phyloP scores from a whole-genome alignment of 2,888 invertebrate species.

The Oithona nana region DNA sequence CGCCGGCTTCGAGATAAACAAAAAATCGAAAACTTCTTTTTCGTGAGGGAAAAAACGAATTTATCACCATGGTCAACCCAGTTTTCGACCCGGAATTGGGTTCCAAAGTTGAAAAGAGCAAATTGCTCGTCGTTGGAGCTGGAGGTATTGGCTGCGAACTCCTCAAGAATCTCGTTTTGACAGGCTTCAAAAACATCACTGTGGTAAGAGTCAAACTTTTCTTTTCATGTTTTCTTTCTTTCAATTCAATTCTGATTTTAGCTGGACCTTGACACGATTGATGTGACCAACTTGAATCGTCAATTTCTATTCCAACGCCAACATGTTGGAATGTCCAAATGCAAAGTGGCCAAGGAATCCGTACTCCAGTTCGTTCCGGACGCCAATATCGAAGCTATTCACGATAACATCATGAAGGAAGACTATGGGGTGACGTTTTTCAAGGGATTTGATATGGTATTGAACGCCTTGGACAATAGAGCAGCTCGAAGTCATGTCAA shows the following conservation, averaged over 20 bases:
- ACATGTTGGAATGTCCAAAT: conserved; percentile 94
- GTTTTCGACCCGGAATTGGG: not conserved
- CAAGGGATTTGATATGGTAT: conserved; percentile 68
- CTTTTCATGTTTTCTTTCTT: not conserved
- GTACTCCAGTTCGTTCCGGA: conserved; percentile 71
- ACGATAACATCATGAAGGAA: conserved; percentile 77
- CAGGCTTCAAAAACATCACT: conserved; percentile 80
- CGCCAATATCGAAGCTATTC: conserved; percentile 67
- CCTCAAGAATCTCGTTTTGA: conserved; percentile 83
- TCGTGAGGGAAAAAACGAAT: too few relatives aligned
- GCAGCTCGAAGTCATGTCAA: conserved; percentile 96
- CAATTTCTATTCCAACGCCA: conserved; percentile 97
- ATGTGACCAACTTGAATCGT: conserved; percentile 93
- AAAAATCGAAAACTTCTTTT: too few relatives aligned
- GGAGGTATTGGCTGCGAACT: conserved; percentile 99
- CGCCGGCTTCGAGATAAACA: too few relatives aligned
- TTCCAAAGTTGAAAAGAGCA: not conserved
- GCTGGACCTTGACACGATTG: conserved; percentile 99
- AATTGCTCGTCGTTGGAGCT: conserved; percentile 69
- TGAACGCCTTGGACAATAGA: conserved; percentile 92
- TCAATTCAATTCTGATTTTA: conserved; percentile 12
- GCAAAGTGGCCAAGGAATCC: conserved; percentile 71
- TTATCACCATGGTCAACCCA: not conserved
- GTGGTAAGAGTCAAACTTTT: conserved; percentile 46
- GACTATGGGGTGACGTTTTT: conserved; percentile 80